phyloP scores from a whole-genome alignment of 2,113 vertebrate species.

The Reinhardtius hippoglossoides region DNA sequence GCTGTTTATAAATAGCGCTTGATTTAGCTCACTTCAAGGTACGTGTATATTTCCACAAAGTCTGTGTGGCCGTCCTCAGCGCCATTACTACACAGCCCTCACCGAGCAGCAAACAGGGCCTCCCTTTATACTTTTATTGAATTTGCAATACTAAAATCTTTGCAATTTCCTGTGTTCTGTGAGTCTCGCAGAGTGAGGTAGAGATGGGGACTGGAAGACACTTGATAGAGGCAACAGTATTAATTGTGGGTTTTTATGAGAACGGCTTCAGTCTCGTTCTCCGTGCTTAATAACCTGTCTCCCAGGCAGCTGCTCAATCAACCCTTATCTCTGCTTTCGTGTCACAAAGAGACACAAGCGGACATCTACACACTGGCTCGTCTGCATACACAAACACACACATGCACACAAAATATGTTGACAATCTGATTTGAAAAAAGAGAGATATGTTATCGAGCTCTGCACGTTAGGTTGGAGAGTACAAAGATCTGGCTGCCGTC shows the following conservation, averaged over 20 bases:
- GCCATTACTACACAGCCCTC: constrained; percentile 42
- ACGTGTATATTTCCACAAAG: constrained; percentile 9
- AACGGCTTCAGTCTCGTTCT: constrained; percentile 68
- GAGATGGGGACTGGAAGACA: constrained; percentile 67
- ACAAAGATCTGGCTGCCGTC: constrained; percentile 15
- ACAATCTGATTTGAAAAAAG: constrained; percentile 42
- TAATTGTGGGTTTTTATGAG: constrained; percentile 82
- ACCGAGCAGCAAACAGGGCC: constrained; percentile 54
- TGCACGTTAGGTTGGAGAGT: background rate
- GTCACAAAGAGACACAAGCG: constrained; percentile 66
- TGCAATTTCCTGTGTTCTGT: constrained; percentile 85
- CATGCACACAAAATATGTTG: constrained; percentile 38
- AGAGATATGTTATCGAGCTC: constrained; percentile 43
- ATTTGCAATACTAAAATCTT: constrained; percentile 85
- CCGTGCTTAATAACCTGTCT: constrained; percentile 83
- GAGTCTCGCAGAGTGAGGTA: constrained; percentile 55
- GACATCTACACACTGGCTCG: background rate
- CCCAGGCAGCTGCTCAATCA: constrained; percentile 80
- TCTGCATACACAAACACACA: constrained; percentile 5
- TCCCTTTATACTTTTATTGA: constrained; percentile 77
- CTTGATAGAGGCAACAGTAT: constrained; percentile 79
- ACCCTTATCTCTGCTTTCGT: constrained; percentile 76
- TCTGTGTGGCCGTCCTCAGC: constrained; percentile 5
- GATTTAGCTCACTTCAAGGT: constrained; percentile 7
- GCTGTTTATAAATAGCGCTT: background rate